Base-by-base conservation (phyloP, 2,113 vertebrate species). In the Triplophysa dalaica region DNA sequence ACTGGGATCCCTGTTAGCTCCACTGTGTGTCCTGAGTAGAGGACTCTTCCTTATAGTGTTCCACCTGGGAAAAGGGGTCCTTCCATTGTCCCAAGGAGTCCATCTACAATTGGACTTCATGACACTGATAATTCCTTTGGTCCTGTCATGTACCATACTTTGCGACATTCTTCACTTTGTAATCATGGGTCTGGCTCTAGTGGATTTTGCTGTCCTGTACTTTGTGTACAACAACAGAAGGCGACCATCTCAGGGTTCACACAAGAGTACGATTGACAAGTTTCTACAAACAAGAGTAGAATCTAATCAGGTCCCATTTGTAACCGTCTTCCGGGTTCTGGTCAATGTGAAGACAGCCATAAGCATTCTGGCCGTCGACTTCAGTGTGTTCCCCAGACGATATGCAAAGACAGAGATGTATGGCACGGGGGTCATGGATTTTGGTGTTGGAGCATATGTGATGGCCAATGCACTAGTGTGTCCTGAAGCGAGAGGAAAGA, bases 321-420 rank as follows among this genome's bases (percentile, higher is more conserved):
- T 99, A 81, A 95, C 96, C 0, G 79, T 81, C 12, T 96, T 98
- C 56, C 93, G 96, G 0, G 97, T 98, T 62, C 91, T 94, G 61
- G 84, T 96, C 70, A 97, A 95, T 1, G 81, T 96, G 60, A 90
- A 94, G 87, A 98, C 97, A 0, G 91, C 94, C 38, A 92, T 99
- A 87, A 94, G 93, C 85, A 99, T 99, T 80, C 85, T 99, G 52
- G 98, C 96, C 0, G 97, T 99, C 63, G 98, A 99, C 87, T 99
- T 99, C 63, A 92, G 88, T 0, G 87, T 98, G 60, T 99, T 95
- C 0, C 97, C 98, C 0, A 93, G 98, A 78, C 91, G 95, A 38
- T 95, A 94, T 1, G 97, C 96, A 43, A 99, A 99, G 88, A 90
- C 96, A 0, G 97, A 99, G 89, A 94, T 93, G 29, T 99, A 98